Evolutionary conservation across 92 coral and sea anemone genomes (phyloP).

Genomic region (Diadumene lineata): DNA sequence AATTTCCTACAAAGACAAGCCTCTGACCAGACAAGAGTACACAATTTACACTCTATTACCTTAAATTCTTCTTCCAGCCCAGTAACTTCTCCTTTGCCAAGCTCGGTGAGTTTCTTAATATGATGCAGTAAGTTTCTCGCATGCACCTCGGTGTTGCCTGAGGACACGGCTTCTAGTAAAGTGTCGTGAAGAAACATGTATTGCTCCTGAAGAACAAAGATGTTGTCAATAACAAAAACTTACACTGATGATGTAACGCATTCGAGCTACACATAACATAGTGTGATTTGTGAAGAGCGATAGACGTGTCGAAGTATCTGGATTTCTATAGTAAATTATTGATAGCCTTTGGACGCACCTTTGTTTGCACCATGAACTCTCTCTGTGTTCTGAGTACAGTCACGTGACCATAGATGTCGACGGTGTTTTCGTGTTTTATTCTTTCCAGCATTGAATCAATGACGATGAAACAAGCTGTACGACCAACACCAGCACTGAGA

Average conservation of each 20-base stretch:
- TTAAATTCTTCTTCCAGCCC: slow-evolving; percentile 88
- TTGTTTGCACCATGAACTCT: slow-evolving; percentile 92
- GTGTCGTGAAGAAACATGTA: slow-evolving; percentile 90
- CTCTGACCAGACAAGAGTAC: too few relatives aligned
- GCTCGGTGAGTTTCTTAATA: slow-evolving; percentile 83
- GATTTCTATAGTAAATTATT: too few relatives aligned
- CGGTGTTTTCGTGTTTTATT: slow-evolving; percentile 92
- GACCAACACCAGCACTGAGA: slow-evolving; percentile 94
- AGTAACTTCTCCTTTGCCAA: slow-evolving; percentile 73
- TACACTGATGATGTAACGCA: too few relatives aligned
- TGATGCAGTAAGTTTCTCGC: slow-evolving; percentile 87
- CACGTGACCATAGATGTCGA: slow-evolving; percentile 98
- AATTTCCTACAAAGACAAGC: too few relatives aligned
- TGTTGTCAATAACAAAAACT: too few relatives aligned
- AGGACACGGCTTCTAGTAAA: slow-evolving; percentile 87
- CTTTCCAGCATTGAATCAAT: slow-evolving; percentile 97
- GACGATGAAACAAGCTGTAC: slow-evolving; percentile 94
- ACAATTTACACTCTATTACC: slow-evolving; percentile 40
- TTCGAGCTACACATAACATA: too few relatives aligned
- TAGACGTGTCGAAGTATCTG: too few relatives aligned
- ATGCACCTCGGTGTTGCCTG: slow-evolving; percentile 93
- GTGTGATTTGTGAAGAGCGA: too few relatives aligned
- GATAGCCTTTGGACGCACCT: too few relatives aligned
- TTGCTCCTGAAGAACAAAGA: slow-evolving; percentile 61
- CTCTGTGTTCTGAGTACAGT: slow-evolving; percentile 93